phyloP scores from a whole-genome alignment of 1,140 invertebrate species.

The Halesus radiatus region DNA sequence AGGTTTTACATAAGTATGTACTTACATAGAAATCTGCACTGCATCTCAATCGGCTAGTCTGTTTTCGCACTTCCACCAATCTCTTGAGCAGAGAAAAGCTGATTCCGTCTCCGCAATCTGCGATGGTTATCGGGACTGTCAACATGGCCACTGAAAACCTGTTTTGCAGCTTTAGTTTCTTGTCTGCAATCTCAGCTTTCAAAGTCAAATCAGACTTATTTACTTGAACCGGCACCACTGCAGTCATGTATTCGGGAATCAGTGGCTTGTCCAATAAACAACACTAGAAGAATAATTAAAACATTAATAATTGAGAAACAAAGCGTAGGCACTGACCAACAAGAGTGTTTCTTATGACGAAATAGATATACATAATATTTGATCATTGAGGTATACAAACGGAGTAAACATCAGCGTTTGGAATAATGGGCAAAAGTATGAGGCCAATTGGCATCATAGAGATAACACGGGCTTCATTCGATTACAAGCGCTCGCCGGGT shows the following conservation, averaged over 20 bases:
- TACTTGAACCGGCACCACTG: conserved; percentile 48
- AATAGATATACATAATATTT: too few species aligned
- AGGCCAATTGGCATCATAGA: too few species aligned
- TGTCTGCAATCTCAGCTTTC: conserved; percentile 15
- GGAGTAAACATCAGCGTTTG: too few species aligned
- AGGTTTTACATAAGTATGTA: too few species aligned
- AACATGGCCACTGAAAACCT: conserved; percentile 53
- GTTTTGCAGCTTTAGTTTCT: conserved; percentile 43
- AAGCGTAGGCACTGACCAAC: too few species aligned
- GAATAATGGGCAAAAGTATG: too few species aligned
- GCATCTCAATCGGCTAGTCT: conserved; percentile 37
- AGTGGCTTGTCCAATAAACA: conserved; percentile 39
- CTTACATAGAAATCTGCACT: conserved; percentile 51
- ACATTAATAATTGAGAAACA: too few species aligned
- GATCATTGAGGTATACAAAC: too few species aligned
- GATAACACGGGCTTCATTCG: too few species aligned
- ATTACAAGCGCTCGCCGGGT: too few species aligned
- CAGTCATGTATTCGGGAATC: conserved; percentile 49
- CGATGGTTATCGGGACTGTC: conserved; percentile 42
- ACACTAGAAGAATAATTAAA: conserved; percentile 17
- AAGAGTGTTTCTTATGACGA: too few species aligned
- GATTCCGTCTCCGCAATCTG: not conserved
- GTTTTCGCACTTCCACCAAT: conserved; percentile 43
- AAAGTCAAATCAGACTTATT: conserved; percentile 33
- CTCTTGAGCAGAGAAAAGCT: conserved; percentile 38